Conservation (phyloP, 2,113 vertebrate species). For the Tonatia bakeri region DNA sequence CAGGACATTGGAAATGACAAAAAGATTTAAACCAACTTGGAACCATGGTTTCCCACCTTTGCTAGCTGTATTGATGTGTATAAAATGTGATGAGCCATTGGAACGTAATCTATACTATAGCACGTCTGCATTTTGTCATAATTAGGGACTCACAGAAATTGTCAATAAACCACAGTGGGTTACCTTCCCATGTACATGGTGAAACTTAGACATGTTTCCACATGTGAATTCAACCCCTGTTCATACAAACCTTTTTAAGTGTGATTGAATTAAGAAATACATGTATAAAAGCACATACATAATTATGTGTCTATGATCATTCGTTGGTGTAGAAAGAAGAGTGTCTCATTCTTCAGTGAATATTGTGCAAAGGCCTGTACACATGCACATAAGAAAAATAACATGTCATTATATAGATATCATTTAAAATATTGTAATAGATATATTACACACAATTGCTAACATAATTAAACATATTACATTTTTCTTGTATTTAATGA, state of each 20-base stretch:
- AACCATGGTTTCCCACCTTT: background rate
- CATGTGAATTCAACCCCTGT: background rate
- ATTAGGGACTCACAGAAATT: background rate
- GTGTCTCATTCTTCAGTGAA: background rate
- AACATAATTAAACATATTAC: background rate
- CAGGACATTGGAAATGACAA: conserved; percentile 40
- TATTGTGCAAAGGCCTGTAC: background rate
- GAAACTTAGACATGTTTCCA: background rate
- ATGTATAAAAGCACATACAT: background rate
- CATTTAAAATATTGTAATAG: background rate
- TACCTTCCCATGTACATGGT: background rate
- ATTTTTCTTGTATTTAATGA: background rate
- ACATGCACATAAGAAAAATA: background rate
- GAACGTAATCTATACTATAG: background rate
- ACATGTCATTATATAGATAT: background rate
- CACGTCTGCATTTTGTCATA: background rate
- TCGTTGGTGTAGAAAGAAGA: background rate
- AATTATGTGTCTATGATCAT: background rate
- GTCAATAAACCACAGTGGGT: background rate
- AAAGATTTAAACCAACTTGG: conserved; percentile 26
- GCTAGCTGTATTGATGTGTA: conserved; percentile 3
- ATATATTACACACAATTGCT: background rate
- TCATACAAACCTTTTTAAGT: background rate
- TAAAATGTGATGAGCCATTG: conserved; percentile 24
- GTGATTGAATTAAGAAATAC: background rate